Evolutionary conservation across 2,797 vertebrate species (phyloP), one percentile per base, ranked within the genome.

Genomic region (Schizopygopsis malacanthus): DNA sequence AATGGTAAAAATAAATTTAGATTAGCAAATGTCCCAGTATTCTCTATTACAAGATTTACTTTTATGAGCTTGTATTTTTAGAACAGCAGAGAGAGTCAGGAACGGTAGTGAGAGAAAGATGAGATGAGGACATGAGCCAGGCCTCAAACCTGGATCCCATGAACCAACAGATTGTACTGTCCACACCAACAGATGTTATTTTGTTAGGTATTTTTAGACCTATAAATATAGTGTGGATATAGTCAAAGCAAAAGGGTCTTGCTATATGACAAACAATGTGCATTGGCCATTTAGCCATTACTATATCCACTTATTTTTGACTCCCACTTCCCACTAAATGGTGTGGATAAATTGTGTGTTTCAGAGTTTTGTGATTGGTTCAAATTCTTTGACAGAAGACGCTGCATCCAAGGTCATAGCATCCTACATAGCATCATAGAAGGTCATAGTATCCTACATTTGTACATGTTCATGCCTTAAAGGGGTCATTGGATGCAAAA

Each of bases 241-340:
- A 22, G 18, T 37, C 73, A 39, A 4, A 77, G 16, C 65, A 69
- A 69, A 25, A 39, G 1, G 18, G 11, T 56, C 18, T 25, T 25
- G 12, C 7, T 37, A 73, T 37, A 73, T 73, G 41, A 43, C 0
- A 1, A 22, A 71, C 22, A 72, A 15, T 72, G 41, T 15, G 41
- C 41, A 72, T 15, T 72, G 22, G 22, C 41, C 22, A 45, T 16
- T 50, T 75, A 73, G 73, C 50, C 25, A 54, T 37, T 18, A 12
- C 16, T 33, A 37, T 50, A 75, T 76, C 20, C 50, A 54, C 75
- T 39, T 77, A 54, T 52, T 76, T 76, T 76, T 7, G 18, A 37
- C 18, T 56, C 6, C 22, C 20, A 59, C 7, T 7, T 76, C 47
- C 18, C 16, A 3, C n/a, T 20, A 33, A 52, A 52, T 52, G 7